Percentiles rank a stretch among this genome's conserved stretches.
Evolutionary conservation across 1,140 invertebrate species (phyloP).

Genomic region (Dryas iulia): DNA sequence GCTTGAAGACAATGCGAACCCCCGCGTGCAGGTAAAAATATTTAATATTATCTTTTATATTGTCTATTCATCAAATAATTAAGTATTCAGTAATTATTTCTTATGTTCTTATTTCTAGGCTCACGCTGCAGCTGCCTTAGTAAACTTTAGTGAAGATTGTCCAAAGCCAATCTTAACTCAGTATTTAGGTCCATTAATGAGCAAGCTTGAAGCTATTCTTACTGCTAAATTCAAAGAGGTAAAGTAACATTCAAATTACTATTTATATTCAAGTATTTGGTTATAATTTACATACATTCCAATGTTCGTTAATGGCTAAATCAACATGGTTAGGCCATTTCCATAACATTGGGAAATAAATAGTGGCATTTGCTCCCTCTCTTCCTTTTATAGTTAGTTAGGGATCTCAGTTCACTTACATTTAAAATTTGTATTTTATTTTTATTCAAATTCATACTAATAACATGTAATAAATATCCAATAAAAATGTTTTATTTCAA

Average conservation of each 20-base stretch:
- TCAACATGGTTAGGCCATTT: slow-evolving; percentile 55
- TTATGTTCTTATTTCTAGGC: slow-evolving; percentile 70
- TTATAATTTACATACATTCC: slow-evolving; percentile 29
- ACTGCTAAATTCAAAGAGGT: slow-evolving; percentile 96
- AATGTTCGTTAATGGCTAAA: slow-evolving; percentile 77
- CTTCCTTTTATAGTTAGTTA: slow-evolving; percentile 55
- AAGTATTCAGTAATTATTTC: not conserved
- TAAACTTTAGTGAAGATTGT: slow-evolving; percentile 99
- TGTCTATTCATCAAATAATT: not conserved
- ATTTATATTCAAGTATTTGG: not conserved
- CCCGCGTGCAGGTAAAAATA: slow-evolving; percentile 89
- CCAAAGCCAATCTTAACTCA: slow-evolving; percentile 95
- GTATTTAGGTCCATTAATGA: slow-evolving; percentile 95
- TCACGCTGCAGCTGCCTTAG: slow-evolving; percentile 95
- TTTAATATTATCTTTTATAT: not conserved
- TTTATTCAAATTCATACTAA: too few species aligned
- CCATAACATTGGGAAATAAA: slow-evolving; percentile 79
- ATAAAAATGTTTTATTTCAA: too few species aligned
- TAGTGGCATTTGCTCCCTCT: slow-evolving; percentile 67
- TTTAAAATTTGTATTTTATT: slow-evolving; percentile 81
- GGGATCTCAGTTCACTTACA: slow-evolving; percentile 69
- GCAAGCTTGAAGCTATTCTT: slow-evolving; percentile 94
- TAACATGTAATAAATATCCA: too few species aligned
- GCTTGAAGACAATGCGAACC: slow-evolving; percentile 95
- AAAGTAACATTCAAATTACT: not conserved